phyloP scores from a whole-genome alignment of 2,113 vertebrate genomes.

The Crotalus helleri region DNA sequence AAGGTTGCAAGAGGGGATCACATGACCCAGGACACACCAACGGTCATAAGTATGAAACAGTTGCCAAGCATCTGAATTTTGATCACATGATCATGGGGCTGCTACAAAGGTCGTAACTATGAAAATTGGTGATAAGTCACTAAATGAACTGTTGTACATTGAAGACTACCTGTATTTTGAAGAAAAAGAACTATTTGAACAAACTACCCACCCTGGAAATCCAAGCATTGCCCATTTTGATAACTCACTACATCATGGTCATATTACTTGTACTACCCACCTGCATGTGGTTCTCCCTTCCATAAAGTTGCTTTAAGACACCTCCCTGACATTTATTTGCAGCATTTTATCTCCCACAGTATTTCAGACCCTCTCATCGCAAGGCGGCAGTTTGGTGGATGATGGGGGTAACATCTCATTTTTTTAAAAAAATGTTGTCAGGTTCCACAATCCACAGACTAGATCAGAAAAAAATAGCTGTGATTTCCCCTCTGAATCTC shows the following conservation, averaged over 20 bases:
- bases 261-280: neutral
- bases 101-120: neutral
- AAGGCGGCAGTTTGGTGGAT: neutral
- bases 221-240: neutral
- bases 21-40: neutral
- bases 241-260: neutral
- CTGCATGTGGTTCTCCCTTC: neutral
- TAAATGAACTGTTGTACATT: neutral
- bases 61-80: neutral
- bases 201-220: neutral
- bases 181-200: neutral
- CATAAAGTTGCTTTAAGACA: neutral
- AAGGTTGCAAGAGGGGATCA: neutral
- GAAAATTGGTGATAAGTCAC: neutral
- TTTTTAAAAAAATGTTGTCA: neutral
- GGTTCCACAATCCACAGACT: neutral
- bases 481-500: neutral
- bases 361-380: neutral
- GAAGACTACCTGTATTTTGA: neutral
- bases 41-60: neutral
- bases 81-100: neutral
- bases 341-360: neutral
- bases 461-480: neutral
- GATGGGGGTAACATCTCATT: neutral
- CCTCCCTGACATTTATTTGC: neutral